Conservation (phyloP, 2,888 invertebrate species). For the Hylaea fasciaria region DNA sequence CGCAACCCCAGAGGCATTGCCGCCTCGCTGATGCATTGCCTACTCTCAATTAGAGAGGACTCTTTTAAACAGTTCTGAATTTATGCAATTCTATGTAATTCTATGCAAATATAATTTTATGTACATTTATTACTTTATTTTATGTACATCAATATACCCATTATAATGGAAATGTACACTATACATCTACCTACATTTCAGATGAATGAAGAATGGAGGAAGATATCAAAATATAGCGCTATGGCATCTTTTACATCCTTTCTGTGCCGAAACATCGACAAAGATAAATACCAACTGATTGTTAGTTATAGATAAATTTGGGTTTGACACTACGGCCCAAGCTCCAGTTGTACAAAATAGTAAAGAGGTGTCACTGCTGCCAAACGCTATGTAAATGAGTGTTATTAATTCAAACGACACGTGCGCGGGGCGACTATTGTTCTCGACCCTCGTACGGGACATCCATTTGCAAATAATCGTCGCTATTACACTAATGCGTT, state of each 20-base stretch:
- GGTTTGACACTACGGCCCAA: background rate
- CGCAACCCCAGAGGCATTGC: no score
- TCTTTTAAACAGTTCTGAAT: no score
- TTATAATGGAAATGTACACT: background rate
- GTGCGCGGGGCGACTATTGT: constrained; percentile 61
- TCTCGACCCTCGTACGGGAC: constrained; percentile 52
- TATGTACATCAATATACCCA: no score
- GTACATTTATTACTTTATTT: no score
- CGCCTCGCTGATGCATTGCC: no score
- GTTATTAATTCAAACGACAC: constrained; percentile 63
- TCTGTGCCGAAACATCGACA: background rate
- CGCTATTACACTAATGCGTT: constrained; percentile 57
- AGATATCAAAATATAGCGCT: background rate
- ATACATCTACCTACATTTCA: no score
- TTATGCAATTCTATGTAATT: no score
- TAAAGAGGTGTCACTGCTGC: constrained; percentile 51
- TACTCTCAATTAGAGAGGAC: no score
- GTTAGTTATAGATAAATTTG: no score
- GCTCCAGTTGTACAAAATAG: constrained; percentile 35
- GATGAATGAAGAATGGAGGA: background rate
- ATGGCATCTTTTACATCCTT: background rate
- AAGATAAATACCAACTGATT: no score
- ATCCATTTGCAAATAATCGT: constrained; percentile 67
- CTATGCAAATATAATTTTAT: no score
- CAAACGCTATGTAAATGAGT: constrained; percentile 59